These are phyloP conservation scores for Fratercula arctica DNA, from an alignment of 2,797 vertebrate species.

Conservation along the genomic window DNA sequence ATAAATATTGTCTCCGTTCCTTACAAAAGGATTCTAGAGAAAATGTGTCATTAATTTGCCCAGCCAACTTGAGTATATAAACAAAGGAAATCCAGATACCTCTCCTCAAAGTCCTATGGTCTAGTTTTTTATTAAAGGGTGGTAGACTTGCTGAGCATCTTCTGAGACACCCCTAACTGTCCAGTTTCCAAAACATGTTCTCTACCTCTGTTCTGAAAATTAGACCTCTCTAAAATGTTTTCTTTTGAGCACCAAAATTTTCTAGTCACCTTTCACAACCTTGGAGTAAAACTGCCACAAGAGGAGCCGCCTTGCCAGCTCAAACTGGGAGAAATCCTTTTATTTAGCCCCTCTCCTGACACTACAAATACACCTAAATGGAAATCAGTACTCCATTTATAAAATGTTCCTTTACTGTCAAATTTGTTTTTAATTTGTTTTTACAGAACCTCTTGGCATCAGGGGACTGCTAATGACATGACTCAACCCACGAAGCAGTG, in stretches of 20 bases:
- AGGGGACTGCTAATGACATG: not conserved
- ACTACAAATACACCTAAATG: not conserved
- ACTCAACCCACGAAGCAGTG: not conserved
- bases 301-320: not conserved
- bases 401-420: not conserved
- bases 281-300: not conserved
- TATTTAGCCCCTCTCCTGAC: not conserved
- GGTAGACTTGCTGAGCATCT: not conserved
- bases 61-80: not conserved
- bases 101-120: not conserved
- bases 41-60: not conserved
- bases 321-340: not conserved
- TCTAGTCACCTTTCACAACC: not conserved
- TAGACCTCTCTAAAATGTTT: not conserved
- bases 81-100: not conserved
- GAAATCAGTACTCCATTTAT: not conserved
- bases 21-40: not conserved
- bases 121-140: not conserved
- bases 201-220: not conserved
- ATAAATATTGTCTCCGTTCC: not conserved
- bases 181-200: not conserved
- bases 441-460: not conserved
- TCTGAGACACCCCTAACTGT: not conserved
- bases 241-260: not conserved
- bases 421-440: conserved; percentile 6